phyloP scores from a whole-genome alignment of 2,113 vertebrate species.

The Anolis carolinensis region DNA sequence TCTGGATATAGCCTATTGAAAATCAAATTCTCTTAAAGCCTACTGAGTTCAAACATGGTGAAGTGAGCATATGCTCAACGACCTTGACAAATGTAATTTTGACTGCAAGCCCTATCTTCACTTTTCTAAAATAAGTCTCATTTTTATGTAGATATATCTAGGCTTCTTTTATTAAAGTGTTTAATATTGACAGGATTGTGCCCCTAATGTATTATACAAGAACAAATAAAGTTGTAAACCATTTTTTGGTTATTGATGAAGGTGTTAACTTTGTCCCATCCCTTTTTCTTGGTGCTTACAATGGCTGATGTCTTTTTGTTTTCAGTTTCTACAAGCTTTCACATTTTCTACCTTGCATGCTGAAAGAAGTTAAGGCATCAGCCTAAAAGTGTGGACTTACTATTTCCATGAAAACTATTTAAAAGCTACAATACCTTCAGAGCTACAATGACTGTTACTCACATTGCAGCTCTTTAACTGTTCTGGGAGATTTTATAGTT shows the following conservation, averaged over 20 bases:
- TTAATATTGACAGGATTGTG: background rate
- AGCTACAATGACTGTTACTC: background rate
- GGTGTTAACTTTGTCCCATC: background rate
- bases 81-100: background rate
- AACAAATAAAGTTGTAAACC: background rate
- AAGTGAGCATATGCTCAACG: background rate
- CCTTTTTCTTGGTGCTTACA: background rate
- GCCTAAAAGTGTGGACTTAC: too few species aligned
- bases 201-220: background rate
- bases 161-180: background rate
- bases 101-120: background rate
- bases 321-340: slow-evolving; percentile 8
- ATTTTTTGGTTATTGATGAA: background rate
- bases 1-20: background rate
- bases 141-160: background rate
- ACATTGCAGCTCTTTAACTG: background rate
- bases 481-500: background rate
- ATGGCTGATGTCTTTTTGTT: background rate
- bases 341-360: background rate
- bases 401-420: background rate
- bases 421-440: background rate
- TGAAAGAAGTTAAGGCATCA: background rate
- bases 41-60: background rate
- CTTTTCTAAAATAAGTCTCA: background rate
- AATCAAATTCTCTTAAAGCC: background rate